A percentile compares a stretch with the other conserved stretches of the same genome.
These are phyloP conservation scores for Tinamus guttatus DNA, from an alignment of 2,113 vertebrate genomes.

Conservation along the genomic window DNA sequence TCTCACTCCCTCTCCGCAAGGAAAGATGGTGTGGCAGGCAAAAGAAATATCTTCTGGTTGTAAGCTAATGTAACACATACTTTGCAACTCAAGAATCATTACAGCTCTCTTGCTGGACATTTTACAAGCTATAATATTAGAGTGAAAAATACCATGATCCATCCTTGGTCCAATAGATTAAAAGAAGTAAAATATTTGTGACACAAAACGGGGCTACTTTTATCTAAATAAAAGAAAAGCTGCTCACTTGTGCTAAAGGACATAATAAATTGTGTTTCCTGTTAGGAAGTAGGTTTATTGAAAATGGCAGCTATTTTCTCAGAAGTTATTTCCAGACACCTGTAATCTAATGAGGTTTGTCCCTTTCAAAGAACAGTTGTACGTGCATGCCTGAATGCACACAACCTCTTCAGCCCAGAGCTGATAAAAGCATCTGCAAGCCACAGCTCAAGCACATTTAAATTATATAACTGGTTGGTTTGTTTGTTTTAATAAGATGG, in stretches of 20 bases:
- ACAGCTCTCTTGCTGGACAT: neutral
- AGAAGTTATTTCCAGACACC: slow-evolving; percentile 78
- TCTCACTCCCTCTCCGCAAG: neutral
- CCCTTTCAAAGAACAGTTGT: slow-evolving; percentile 80
- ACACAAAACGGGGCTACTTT: neutral
- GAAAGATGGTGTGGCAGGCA: neutral
- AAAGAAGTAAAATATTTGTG: slow-evolving; percentile 6
- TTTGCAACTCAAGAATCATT: neutral
- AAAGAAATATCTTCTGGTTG: neutral
- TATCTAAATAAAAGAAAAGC: slow-evolving; percentile 33
- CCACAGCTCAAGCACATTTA: slow-evolving; percentile 44
- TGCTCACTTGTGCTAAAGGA: slow-evolving; percentile 15
- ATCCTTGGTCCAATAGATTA: neutral
- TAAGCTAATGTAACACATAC: neutral
- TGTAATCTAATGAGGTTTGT: slow-evolving; percentile 84
- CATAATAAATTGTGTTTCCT: slow-evolving; percentile 76
- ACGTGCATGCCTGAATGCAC: slow-evolving; percentile 74
- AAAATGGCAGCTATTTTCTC: slow-evolving; percentile 78
- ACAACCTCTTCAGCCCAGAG: slow-evolving; percentile 73
- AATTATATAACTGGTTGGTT: slow-evolving; percentile 68
- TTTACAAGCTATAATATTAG: neutral
- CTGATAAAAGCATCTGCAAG: slow-evolving; percentile 84
- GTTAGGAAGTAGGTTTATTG: slow-evolving; percentile 76
- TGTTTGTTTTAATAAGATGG: slow-evolving; percentile 78
- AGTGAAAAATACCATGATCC: neutral